These are phyloP conservation scores for Psilopogon haemacephalus DNA, from an alignment of 2,113 vertebrate species.

Conservation along the genomic window DNA sequence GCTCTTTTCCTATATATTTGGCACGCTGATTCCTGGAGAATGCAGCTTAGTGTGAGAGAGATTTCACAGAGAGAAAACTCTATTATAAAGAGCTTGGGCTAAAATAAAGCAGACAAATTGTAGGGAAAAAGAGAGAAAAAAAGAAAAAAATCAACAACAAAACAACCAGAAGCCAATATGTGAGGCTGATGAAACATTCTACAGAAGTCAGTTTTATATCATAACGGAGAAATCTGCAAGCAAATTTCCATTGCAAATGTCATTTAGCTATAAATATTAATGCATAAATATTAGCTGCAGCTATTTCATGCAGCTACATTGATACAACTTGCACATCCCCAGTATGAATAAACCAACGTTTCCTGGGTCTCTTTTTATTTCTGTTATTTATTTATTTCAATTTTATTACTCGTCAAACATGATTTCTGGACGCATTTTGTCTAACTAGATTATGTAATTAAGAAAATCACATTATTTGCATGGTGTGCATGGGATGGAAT, in stretches of 20 bases:
- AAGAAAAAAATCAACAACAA: no score
- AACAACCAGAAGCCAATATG: neutral
- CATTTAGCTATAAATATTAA: constrained; percentile 41
- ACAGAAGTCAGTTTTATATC: constrained; percentile 8
- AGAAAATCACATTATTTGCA: neutral
- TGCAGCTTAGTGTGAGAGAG: neutral
- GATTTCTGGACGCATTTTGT: neutral
- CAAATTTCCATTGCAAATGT: constrained; percentile 49
- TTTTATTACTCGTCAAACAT: neutral
- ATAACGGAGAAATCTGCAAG: neutral
- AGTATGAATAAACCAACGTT: neutral
- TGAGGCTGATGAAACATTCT: constrained; percentile 21
- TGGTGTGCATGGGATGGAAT: neutral
- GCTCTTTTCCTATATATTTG: neutral
- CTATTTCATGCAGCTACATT: neutral
- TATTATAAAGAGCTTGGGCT: neutral
- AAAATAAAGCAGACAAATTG: neutral
- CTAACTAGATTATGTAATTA: neutral
- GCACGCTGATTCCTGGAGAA: neutral
- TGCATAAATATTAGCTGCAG: constrained; percentile 6
- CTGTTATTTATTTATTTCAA: neutral
- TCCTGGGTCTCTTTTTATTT: neutral
- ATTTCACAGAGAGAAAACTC: neutral
- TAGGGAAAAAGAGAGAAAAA: neutral
- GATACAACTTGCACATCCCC: neutral